Evolutionary conservation across 2,797 vertebrate genomes (phyloP), one percentile per base, ranked within the genome.

Genomic region (Mormyrus proboscirostris): DNA sequence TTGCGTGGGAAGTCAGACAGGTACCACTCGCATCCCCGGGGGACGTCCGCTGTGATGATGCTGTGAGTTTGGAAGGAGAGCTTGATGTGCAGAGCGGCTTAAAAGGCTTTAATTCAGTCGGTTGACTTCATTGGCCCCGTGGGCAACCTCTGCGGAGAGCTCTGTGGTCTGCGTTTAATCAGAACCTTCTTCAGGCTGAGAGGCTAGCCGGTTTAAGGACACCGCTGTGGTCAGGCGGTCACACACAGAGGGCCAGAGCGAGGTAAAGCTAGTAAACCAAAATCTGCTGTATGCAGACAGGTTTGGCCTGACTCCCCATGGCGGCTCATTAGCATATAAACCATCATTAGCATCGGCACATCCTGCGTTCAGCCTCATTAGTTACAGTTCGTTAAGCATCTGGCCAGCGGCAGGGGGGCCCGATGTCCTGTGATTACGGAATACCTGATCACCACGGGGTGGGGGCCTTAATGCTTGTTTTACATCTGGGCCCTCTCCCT

Each of bases 351-450:
- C 29, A 95, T 94, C 94, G 93, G 90, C 92, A 90, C 91, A 91
- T 92, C 94, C 76, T 92, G 88, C 76, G 73, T 92, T 92, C 92
- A 87, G 76, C 25, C 22, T 94, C 94, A 95, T 95, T 94, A 94
- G 94, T 94, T 93, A 93, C 94, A 95, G 94, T 93, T 94, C 92
- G 8, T 93, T 93, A 90, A 91, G 87, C 51, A 90, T 92, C 92
- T 90, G 73, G 84, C 90, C 2, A 90, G 94, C 91, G 86, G 91
- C 92, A 91, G 91, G 91, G 89, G 90, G 88, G 44, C 33, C 25
- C 3, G 7, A 14, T 22, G 5, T n/a, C 57, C 53, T 10, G n/a
- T 19, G 19, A 84, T 84, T 44, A 22, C 4, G 44, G 22, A 22
- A 47, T 91, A 89, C 84, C 88, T 7, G 2, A 89, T 88, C 76